Conservation (phyloP, 2,888 invertebrate species). For the Vannuccia rotundouncinata region DNA sequence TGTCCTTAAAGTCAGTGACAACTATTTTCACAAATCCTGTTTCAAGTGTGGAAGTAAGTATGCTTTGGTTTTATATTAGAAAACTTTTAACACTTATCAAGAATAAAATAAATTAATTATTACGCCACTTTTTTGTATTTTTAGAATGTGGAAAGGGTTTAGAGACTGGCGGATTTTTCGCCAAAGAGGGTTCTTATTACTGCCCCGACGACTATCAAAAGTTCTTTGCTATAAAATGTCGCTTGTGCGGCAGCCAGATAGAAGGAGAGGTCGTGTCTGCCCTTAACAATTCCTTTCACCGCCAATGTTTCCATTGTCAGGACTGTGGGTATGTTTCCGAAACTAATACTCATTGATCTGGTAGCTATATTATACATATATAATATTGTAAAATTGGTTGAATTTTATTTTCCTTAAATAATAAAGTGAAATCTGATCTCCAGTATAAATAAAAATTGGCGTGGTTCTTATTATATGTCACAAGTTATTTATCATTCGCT, state of each 20-base stretch:
- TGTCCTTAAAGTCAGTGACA: slow-evolving; percentile 88
- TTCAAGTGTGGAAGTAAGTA: slow-evolving; percentile 74
- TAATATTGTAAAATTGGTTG: too few species aligned
- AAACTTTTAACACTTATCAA: not conserved
- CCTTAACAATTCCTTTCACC: slow-evolving; percentile 56
- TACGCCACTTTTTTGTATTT: not conserved
- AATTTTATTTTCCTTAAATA: too few species aligned
- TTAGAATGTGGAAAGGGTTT: slow-evolving; percentile 77
- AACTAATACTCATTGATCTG: too few species aligned
- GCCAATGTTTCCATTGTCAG: slow-evolving; percentile 43
- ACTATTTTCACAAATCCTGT: slow-evolving; percentile 93
- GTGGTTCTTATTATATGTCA: too few species aligned
- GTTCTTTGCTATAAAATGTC: slow-evolving; percentile 75
- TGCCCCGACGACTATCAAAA: slow-evolving; percentile 67
- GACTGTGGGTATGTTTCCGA: slow-evolving; percentile 42
- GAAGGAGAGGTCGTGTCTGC: slow-evolving; percentile 88
- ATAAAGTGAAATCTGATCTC: too few species aligned
- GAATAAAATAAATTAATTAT: not conserved
- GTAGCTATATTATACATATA: too few species aligned
- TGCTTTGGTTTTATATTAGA: not conserved
- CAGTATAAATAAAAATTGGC: too few species aligned
- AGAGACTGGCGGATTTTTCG: slow-evolving; percentile 89
- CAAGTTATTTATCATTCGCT: too few species aligned
- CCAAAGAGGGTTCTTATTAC: slow-evolving; percentile 80
- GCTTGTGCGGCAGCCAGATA: slow-evolving; percentile 80